Base-by-base conservation (phyloP, 1,140 invertebrate genomes). In the Ips nitidus region DNA sequence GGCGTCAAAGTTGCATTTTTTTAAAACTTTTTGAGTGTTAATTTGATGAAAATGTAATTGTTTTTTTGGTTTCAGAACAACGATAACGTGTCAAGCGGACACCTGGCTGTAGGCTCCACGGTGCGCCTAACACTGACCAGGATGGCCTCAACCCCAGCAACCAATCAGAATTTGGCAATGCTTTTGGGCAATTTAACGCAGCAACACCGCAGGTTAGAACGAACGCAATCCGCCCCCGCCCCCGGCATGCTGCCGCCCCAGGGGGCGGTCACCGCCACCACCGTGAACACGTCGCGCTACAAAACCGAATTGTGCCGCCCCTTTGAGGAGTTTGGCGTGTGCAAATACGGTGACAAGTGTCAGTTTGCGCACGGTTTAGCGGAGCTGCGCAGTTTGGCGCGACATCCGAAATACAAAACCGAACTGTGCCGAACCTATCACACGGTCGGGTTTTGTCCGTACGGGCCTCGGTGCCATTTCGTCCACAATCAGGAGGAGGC, bases 321-420 rank as follows among this genome's bases (percentile, higher is more conserved):
- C 2, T 99, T 91, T 81, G 94, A 97, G 79, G 97, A 99, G 82
- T 94, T 88, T 73, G 96, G 97, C 50, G 88, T 90, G 64, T 99
- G 97, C 85, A 98, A 98, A 82, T 99, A 99, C 81, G 97, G 95
- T 37, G 96, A 98, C 81, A 99, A 99, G 81, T 99, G 98, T 80
- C 98, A 99, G 82, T 99, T 99, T 83, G 98, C 98, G 1, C 98
- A 99, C 82, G 98, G 98, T 38, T 85, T 88, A 52, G 87, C 88
- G 71, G 98, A 99, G 80, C 85, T 99, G 69, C 89, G 97, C 70
- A 95, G 91, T 73, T 84, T 99, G 55, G 89, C 92, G 69, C 88
- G 98, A 62, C 98, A 99, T 83, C 98, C 98, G 6, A 99, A 99
- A 83, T 99, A 99, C 88, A 99, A 99, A 85, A 99, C 98, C 38